Conservation (phyloP, 2,888 invertebrate genomes). For the Heterodera filipjevi region DNA sequence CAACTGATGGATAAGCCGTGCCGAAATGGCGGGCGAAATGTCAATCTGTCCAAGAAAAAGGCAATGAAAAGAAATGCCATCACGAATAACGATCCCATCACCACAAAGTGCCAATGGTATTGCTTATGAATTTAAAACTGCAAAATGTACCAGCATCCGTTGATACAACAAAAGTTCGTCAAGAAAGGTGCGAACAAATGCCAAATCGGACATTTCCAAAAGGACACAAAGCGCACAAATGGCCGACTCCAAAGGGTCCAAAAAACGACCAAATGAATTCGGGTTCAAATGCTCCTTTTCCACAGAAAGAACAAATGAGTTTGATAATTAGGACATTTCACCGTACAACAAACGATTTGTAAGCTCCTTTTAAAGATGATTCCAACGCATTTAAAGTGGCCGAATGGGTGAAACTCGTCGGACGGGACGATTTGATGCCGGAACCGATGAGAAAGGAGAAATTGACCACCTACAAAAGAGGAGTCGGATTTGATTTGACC, state of each 20-base stretch:
- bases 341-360: conserved; percentile 43
- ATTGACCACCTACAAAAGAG: background rate
- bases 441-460: conserved; percentile 51
- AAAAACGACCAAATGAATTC: conserved; percentile 38
- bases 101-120: background rate
- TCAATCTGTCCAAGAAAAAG: conserved; percentile 23
- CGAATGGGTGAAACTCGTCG: conserved; percentile 45
- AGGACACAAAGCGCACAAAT: conserved; percentile 35
- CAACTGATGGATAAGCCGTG: conserved; percentile 44
- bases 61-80: background rate
- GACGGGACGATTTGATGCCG: conserved; percentile 39
- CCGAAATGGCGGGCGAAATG: conserved; percentile 29
- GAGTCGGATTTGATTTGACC: background rate
- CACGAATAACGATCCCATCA: no score
- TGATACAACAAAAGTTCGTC: conserved; percentile 48
- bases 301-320: background rate
- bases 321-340: background rate
- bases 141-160: conserved; percentile 37
- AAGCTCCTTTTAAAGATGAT: conserved; percentile 43
- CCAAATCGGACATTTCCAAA: conserved; percentile 38
- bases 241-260: conserved; percentile 39
- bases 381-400: conserved; percentile 37
- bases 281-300: conserved; percentile 41
- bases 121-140: conserved; percentile 3
- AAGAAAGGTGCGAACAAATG: conserved; percentile 41